A percentile compares a stretch with the other conserved stretches of the same genome.
Evolutionary conservation across 2,797 vertebrate species (phyloP).

Genomic region (Sphenopsis melanotis): DNA sequence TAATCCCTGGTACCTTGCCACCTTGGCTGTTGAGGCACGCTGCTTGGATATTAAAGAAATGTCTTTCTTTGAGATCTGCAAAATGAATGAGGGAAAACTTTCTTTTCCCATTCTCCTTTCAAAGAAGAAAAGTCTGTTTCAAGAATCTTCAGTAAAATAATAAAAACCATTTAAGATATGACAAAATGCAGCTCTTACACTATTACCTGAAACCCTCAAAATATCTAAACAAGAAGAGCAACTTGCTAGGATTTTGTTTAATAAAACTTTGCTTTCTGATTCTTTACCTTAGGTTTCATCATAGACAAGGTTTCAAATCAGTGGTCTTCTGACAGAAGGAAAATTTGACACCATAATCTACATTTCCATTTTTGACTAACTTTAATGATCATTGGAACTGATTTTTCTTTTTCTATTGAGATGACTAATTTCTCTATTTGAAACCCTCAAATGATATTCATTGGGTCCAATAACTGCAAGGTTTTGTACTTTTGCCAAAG

Average conservation of each 20-base stretch:
- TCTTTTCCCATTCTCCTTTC: neutral
- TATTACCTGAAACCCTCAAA: neutral
- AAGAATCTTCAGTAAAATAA: neutral
- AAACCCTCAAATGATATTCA: neutral
- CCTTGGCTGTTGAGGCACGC: neutral
- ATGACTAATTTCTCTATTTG: neutral
- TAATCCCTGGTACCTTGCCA: neutral
- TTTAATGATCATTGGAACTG: neutral
- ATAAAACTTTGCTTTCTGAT: neutral
- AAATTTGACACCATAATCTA: neutral
- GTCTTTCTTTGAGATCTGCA: neutral
- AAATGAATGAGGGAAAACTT: neutral
- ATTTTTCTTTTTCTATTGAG: neutral
- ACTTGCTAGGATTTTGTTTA: neutral
- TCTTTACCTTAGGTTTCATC: neutral
- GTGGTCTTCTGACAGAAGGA: neutral
- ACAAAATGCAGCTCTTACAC: neutral
- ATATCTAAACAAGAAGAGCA: neutral
- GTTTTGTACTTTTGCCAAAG: neutral
- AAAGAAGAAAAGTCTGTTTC: neutral
- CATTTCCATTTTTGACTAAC: neutral
- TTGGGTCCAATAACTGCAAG: neutral
- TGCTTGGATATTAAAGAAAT: neutral
- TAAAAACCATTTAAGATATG: neutral
- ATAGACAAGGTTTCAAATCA: neutral